These are phyloP conservation scores for Eupeodes latifasciatus DNA, from an alignment of 2,888 invertebrate species.

Conservation along the genomic window DNA sequence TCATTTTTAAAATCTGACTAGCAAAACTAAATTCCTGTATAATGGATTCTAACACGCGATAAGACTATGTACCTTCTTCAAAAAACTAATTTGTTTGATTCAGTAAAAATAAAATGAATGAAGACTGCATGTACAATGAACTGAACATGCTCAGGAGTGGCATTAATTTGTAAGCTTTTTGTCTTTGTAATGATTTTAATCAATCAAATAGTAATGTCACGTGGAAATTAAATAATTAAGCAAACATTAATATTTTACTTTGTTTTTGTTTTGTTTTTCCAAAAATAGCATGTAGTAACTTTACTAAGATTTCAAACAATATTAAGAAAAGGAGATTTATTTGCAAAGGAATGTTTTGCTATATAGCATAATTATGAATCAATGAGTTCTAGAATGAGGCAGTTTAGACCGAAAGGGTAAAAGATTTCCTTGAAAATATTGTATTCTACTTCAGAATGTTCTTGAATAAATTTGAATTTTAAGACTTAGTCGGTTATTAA, in stretches of 20 bases:
- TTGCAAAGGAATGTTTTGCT: no score
- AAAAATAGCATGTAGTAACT: neutral
- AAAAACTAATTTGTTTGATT: conserved; percentile 33
- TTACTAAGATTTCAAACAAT: no score
- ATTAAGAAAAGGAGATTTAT: no score
- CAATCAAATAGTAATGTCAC: conserved; percentile 26
- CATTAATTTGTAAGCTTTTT: conserved; percentile 15
- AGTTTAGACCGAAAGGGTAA: no score
- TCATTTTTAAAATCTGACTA: conserved; percentile 57
- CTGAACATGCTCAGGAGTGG: conserved; percentile 21
- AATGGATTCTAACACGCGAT: conserved; percentile 58
- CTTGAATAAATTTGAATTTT: no score
- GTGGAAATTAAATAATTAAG: conserved; percentile 18
- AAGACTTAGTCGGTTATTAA: no score
- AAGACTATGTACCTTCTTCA: conserved; percentile 13
- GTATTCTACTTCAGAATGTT: no score
- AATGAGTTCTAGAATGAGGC: no score
- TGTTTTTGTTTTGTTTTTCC: conserved; percentile 18
- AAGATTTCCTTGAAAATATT: no score
- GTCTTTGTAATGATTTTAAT: conserved; percentile 19
- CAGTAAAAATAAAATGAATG: neutral
- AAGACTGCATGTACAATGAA: neutral
- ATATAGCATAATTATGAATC: no score
- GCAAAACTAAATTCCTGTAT: conserved; percentile 43
- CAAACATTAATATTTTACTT: neutral